Conservation (phyloP, 2,888 invertebrate species). For the Pristionchus japonicus region DNA sequence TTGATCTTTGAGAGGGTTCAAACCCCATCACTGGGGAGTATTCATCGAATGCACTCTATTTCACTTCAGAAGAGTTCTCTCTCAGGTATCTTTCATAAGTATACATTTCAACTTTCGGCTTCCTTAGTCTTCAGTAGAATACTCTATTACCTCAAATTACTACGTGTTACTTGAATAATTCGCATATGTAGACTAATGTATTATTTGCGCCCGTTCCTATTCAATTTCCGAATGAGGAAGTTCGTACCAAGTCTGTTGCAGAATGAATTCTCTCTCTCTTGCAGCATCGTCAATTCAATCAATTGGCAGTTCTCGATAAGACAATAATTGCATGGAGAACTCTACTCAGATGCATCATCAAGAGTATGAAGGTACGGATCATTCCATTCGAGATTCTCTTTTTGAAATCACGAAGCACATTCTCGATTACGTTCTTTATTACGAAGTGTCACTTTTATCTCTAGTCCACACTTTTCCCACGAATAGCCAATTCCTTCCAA, state of each 20-base stretch:
- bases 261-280: too few species aligned
- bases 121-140: background rate
- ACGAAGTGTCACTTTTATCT: too few species aligned
- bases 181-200: background rate
- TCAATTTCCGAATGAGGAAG: background rate
- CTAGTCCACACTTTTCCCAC: background rate
- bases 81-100: slow-evolving; percentile 48
- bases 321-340: slow-evolving; percentile 64
- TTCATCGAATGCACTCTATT: slow-evolving; percentile 68
- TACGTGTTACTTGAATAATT: background rate
- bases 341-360: slow-evolving; percentile 59
- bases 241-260: background rate
- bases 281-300: slow-evolving; percentile 47
- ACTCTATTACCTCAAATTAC: background rate
- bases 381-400: too few species aligned
- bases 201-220: background rate
- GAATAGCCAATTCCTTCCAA: background rate
- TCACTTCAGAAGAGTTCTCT: slow-evolving; percentile 60
- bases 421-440: too few species aligned
- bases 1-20: slow-evolving; percentile 53
- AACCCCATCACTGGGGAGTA: slow-evolving; percentile 65
- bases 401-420: too few species aligned
- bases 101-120: too few species aligned
- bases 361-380: slow-evolving; percentile 65
- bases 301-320: slow-evolving; percentile 35